phyloP scores from a whole-genome alignment of 1,140 invertebrate genomes.

The Helicoverpa armigera region DNA sequence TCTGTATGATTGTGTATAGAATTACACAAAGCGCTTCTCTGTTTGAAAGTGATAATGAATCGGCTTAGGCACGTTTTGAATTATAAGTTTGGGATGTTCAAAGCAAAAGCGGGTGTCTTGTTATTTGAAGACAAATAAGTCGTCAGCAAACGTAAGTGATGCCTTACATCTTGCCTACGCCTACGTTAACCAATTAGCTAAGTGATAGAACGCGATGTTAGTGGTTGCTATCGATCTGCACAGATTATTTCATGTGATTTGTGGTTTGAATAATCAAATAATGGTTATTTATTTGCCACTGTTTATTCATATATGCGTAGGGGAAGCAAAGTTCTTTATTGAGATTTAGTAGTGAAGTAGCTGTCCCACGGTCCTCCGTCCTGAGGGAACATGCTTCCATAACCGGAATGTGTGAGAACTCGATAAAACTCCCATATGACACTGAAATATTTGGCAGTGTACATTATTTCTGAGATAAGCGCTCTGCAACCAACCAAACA shows the following conservation, averaged over 20 bases:
- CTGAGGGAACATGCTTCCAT: too few relatives aligned
- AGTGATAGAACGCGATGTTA: neutral
- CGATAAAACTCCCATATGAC: too few relatives aligned
- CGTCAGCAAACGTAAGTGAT: neutral
- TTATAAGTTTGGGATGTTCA: slow-evolving; percentile 8
- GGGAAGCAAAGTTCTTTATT: neutral
- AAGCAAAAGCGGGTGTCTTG: neutral
- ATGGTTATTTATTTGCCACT: neutral
- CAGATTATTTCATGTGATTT: neutral
- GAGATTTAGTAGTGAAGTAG: too few relatives aligned
- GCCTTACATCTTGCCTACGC: neutral
- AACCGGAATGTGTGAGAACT: too few relatives aligned
- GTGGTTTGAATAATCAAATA: neutral
- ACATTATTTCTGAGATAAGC: too few relatives aligned
- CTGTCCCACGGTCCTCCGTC: too few relatives aligned
- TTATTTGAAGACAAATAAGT: slow-evolving; percentile 7
- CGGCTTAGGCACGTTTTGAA: neutral
- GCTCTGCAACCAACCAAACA: too few relatives aligned
- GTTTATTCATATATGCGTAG: neutral
- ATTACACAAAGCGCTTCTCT: neutral
- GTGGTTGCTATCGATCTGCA: neutral
- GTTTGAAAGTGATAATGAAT: slow-evolving; percentile 26
- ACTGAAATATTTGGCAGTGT: too few relatives aligned
- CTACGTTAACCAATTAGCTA: slow-evolving; percentile 25
- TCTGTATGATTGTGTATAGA: too few relatives aligned